Evolutionary conservation across 2,888 invertebrate species (phyloP).

Genomic region (Exocentrus adspersus): DNA sequence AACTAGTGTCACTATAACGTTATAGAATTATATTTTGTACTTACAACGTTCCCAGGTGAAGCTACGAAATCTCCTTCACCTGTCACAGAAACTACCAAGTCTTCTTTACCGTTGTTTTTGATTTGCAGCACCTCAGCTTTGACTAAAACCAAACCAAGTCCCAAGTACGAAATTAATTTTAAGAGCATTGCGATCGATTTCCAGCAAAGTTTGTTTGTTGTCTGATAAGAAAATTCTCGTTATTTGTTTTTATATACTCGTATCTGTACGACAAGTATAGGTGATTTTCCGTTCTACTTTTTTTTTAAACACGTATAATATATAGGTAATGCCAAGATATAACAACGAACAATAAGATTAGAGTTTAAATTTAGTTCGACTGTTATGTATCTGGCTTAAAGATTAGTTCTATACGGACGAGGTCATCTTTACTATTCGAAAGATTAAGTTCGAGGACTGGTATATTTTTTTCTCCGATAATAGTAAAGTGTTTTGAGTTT

Average conservation of each 20-base stretch:
- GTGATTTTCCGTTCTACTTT: background rate
- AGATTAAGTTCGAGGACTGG: too few relatives aligned
- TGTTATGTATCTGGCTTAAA: background rate
- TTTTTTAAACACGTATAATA: too few relatives aligned
- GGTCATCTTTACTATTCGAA: too few relatives aligned
- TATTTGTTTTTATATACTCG: background rate
- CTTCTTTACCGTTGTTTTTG: slow-evolving; percentile 3
- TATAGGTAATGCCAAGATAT: too few relatives aligned
- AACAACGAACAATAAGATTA: too few relatives aligned
- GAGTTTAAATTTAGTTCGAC: background rate
- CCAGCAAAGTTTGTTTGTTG: background rate
- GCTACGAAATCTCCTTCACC: slow-evolving; percentile 9
- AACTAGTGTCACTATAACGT: too few relatives aligned
- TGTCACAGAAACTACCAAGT: slow-evolving; percentile 17
- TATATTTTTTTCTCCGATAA: too few relatives aligned
- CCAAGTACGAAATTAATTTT: background rate
- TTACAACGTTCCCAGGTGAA: slow-evolving; percentile 1
- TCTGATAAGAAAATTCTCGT: background rate
- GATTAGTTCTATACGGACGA: too few relatives aligned
- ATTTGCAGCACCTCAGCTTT: background rate
- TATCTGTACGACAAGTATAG: background rate
- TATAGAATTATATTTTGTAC: slow-evolving; percentile 10
- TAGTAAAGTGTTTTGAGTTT: too few relatives aligned
- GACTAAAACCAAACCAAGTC: background rate
- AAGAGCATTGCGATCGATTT: background rate